Percentiles rank a stretch among this genome's conserved stretches.
These are phyloP conservation scores for Stictocephala bisonia DNA, from an alignment of 2,888 invertebrate species.

Conservation along the genomic window DNA sequence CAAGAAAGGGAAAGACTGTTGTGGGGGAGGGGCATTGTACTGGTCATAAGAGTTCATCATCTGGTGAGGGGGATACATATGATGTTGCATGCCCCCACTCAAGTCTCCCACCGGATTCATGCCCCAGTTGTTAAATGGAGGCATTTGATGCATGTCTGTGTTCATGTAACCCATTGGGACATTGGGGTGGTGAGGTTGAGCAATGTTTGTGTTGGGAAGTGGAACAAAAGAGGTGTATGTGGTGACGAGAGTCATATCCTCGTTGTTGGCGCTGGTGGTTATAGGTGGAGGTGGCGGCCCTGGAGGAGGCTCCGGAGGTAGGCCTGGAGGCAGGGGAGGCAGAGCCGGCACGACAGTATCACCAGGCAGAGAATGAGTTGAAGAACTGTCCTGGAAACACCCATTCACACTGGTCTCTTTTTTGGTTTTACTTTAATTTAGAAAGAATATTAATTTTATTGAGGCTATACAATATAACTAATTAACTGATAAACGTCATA, in stretches of 20 bases:
- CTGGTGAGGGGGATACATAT: constrained; percentile 8
- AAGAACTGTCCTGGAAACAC: constrained; percentile 38
- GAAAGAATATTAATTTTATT: no score
- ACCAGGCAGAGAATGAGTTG: no score
- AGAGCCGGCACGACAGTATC: not conserved
- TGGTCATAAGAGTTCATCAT: not conserved
- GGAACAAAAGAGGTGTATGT: constrained; percentile 32
- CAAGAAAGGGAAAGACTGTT: constrained; percentile 21
- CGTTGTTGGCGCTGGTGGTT: not conserved
- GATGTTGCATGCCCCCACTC: constrained; percentile 2
- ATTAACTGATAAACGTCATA: no score
- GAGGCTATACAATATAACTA: no score
- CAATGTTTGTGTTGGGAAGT: constrained; percentile 11
- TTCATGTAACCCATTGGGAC: not conserved
- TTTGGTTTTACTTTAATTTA: no score
- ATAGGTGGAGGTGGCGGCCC: constrained; percentile 7
- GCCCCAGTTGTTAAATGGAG: constrained; percentile 21
- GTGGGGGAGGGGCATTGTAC: constrained; percentile 9
- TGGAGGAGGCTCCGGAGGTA: constrained; percentile 11
- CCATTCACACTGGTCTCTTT: no score
- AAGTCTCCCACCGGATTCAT: not conserved
- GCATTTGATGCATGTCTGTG: not conserved
- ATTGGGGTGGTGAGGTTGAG: not conserved
- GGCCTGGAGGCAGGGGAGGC: constrained; percentile 31
- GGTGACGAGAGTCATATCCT: not conserved